Evolutionary conservation across 2,113 vertebrate species (phyloP).

Genomic region (Nycticebus coucang): DNA sequence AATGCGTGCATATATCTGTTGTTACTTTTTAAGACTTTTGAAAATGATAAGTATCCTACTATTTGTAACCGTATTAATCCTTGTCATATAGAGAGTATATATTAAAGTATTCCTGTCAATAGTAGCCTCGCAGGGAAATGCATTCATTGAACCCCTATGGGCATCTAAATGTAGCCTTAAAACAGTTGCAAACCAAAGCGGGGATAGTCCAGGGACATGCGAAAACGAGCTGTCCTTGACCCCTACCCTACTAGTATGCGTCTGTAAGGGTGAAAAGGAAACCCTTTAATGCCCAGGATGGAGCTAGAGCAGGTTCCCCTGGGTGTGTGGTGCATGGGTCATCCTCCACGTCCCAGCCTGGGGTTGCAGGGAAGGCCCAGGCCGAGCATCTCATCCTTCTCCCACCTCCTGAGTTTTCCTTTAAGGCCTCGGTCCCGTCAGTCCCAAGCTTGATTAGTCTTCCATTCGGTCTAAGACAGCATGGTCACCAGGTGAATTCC

Average conservation of each 20-base stretch:
- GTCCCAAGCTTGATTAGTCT: slow-evolving; percentile 33
- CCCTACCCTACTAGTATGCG: too few species aligned
- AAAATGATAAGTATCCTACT: neutral
- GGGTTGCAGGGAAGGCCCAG: neutral
- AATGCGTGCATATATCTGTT: neutral
- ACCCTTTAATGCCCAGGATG: neutral
- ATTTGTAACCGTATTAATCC: neutral
- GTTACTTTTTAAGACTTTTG: neutral
- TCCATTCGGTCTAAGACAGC: neutral
- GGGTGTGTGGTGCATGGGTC: neutral
- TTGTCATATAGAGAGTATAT: neutral
- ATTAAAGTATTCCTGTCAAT: neutral
- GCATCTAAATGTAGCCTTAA: slow-evolving; percentile 6
- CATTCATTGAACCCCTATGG: neutral
- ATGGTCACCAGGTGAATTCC: slow-evolving; percentile 53
- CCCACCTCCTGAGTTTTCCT: neutral
- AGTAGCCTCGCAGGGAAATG: neutral
- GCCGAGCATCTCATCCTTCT: neutral
- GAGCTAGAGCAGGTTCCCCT: neutral
- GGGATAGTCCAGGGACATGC: too few species aligned
- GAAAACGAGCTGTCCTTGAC: too few species aligned
- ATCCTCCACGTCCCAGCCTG: neutral
- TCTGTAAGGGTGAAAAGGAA: neutral
- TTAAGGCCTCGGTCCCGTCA: slow-evolving; percentile 2
- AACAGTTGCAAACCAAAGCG: too few species aligned